Evolutionary conservation across 2,888 invertebrate species (phyloP).

Genomic region (Lymantria dispar): DNA sequence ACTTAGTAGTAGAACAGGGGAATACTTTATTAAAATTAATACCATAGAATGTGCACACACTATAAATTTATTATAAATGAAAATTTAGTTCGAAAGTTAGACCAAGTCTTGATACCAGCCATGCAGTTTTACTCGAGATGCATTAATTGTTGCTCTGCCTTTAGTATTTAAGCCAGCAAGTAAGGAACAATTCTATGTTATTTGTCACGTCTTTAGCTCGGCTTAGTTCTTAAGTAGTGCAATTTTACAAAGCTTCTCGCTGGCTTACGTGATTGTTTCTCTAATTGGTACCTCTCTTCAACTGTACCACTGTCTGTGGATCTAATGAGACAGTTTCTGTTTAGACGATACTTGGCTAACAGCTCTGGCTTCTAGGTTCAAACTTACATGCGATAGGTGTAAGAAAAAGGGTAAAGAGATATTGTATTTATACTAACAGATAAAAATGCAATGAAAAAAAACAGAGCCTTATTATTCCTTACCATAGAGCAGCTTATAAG

Average conservation of each 20-base stretch:
- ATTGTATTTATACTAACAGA: no score
- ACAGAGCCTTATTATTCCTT: no score
- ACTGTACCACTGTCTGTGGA: slow-evolving; percentile 19
- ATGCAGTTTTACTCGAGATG: neutral
- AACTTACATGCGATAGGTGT: no score
- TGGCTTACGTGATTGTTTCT: slow-evolving; percentile 25
- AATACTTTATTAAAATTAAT: neutral
- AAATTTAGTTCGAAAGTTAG: slow-evolving; percentile 1
- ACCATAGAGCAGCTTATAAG: no score
- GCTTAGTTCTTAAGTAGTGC: slow-evolving; percentile 4
- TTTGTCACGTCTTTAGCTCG: slow-evolving; percentile 9
- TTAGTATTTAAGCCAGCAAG: neutral
- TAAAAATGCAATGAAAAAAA: no score
- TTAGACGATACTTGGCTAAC: slow-evolving; percentile 1
- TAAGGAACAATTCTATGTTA: slow-evolving; percentile 4
- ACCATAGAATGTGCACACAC: neutral
- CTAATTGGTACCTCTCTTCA: slow-evolving; percentile 33
- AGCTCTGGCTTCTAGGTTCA: neutral
- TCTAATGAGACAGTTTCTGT: slow-evolving; percentile 31
- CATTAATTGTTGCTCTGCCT: neutral
- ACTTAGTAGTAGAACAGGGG: neutral
- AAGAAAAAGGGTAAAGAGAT: no score
- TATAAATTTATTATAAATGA: neutral
- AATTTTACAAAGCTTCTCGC: slow-evolving; percentile 2
- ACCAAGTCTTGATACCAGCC: neutral